Base-by-base conservation (phyloP, 2,888 invertebrate species). In the Lapara coniferarum region DNA sequence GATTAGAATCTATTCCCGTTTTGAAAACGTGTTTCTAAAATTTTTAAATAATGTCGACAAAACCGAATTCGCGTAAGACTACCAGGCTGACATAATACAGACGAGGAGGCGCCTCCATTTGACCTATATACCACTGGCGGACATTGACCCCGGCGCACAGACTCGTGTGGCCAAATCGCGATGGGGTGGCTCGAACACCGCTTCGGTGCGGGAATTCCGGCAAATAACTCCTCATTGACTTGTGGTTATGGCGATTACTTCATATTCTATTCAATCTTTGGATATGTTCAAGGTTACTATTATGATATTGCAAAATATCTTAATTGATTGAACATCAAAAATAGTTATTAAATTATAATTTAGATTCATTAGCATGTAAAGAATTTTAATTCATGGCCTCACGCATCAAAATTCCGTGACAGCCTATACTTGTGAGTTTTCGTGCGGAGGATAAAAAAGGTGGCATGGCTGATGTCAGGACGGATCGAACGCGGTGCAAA, bases 81-180 rank as follows among this genome's bases (percentile, higher is more conserved):
- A 78, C 79, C 83, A 81, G 82, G 80, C 85, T 87, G 87, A 85
- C 87, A 89, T 89, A 89, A 88, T 86, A 89, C 85, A 91, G 91
- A 91, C 91, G 84, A 82, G 77, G 79, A 87, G 92, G 92, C 92
- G 92, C 92, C 91, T 90, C 85, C 84, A 74, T 82, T 85, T 93
- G 92, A 92, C 93, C 93, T 88, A 93, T 92, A 92, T 92, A 88
- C 86, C 81, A 84, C 75, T 78, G 74, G 78, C 86, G 93, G 89
- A 85, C 91, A 86, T 90, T 92, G 90, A 93, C 91, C 90, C 85
- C 84, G 78, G 75, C 83, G 85, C 80, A 82, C 78, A 79, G 82
- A 84, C 84, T 86, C 84, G 86, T 83, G 86, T 78, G 80, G 83
- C 76, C 74, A 80, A 77, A 79, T 77, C 79, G 81, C 84, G 75